A percentile compares a stretch with the other conserved stretches of the same genome.
These are phyloP conservation scores for Syngnathus typhle DNA, from an alignment of 2,113 vertebrate species.

Conservation along the genomic window DNA sequence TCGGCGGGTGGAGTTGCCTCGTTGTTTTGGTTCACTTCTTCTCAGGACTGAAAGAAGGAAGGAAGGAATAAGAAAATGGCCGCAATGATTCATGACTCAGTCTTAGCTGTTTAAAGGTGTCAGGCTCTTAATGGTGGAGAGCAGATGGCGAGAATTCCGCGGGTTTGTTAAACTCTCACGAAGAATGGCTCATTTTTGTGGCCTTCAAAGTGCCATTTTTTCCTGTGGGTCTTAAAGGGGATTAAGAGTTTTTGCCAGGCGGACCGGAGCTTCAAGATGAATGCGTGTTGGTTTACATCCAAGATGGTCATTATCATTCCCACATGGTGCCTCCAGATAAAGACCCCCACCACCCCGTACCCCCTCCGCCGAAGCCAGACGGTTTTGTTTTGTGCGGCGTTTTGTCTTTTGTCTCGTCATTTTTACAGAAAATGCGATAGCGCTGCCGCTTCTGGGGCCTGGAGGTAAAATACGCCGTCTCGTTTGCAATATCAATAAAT, in stretches of 20 bases:
- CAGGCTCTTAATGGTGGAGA: constrained; percentile 55
- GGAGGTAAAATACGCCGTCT: not conserved
- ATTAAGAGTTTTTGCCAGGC: constrained; percentile 74
- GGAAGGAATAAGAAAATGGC: constrained; percentile 55
- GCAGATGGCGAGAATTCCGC: constrained; percentile 71
- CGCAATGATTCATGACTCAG: constrained; percentile 65
- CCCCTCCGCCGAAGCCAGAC: constrained; percentile 39
- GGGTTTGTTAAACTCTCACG: constrained; percentile 62
- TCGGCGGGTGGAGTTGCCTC: not conserved
- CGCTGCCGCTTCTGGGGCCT: constrained; percentile 11
- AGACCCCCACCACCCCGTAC: constrained; percentile 18
- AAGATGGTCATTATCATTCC: constrained; percentile 75
- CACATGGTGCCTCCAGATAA: constrained; percentile 79
- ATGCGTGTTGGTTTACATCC: constrained; percentile 76
- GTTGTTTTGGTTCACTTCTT: constrained; percentile 8
- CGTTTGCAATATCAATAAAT: constrained; percentile 16
- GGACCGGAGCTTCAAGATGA: constrained; percentile 73
- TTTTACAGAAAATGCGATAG: constrained; percentile 43
- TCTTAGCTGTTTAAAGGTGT: constrained; percentile 58
- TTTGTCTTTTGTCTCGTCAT: constrained; percentile 57
- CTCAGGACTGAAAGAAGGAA: constrained; percentile 61
- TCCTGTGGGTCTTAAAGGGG: constrained; percentile 71
- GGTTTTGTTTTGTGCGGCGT: constrained; percentile 47
- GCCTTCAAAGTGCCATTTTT: constrained; percentile 74
- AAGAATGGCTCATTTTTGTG: constrained; percentile 68